A percentile compares a stretch with the other conserved stretches of the same genome.
Conservation (phyloP, 2,113 vertebrate genomes). For the Charina bottae region DNA sequence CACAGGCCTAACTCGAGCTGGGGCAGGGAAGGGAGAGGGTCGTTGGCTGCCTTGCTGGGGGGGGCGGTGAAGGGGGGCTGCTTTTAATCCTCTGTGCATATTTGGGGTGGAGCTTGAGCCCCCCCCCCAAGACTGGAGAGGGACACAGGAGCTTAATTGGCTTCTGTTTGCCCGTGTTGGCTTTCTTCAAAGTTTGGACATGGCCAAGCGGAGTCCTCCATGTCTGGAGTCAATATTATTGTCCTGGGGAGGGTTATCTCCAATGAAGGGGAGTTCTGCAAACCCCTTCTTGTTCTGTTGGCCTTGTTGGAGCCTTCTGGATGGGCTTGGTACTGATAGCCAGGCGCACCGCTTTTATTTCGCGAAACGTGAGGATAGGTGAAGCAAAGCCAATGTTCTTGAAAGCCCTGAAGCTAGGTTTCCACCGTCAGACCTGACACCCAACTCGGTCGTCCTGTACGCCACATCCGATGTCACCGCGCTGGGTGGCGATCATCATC, state of each 20-base stretch:
- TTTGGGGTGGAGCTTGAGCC: neutral
- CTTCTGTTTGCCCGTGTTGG: neutral
- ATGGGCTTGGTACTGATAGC: neutral
- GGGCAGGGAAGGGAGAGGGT: neutral
- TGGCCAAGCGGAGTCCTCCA: fast-evolving
- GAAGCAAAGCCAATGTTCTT: neutral
- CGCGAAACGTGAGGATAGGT: too few relatives aligned
- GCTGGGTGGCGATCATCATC: neutral
- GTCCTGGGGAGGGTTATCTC: neutral
- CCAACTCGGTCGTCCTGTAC: neutral
- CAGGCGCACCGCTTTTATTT: neutral
- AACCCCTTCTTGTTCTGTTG: fast-evolving
- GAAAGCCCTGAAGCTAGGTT: neutral
- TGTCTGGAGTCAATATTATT: fast-evolving
- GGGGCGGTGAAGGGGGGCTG: neutral
- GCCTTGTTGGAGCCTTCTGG: neutral
- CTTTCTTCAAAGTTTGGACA: neutral
- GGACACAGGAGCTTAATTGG: too few relatives aligned
- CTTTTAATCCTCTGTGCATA: neutral
- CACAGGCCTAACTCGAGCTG: neutral
- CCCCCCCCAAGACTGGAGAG: fast-evolving
- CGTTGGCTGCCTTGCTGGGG: neutral
- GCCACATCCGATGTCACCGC: neutral
- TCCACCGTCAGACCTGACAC: neutral
- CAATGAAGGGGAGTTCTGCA: neutral